Conservation (phyloP, 2,888 invertebrate species). For the Periphyllus acericola region DNA sequence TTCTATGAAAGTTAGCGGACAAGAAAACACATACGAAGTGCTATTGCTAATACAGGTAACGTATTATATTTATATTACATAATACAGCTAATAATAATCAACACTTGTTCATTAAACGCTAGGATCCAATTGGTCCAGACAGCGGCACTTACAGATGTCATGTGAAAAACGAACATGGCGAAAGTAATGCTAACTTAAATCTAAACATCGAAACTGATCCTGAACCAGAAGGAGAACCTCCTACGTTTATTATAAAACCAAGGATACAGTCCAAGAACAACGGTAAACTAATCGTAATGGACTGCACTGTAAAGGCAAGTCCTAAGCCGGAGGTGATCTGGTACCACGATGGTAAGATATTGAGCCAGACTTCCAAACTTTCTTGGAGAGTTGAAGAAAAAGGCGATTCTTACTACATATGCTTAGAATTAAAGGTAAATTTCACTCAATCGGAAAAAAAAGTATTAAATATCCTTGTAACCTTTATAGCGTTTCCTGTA, state of each 20-base stretch:
- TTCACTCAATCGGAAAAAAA: too few species aligned
- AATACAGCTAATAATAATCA: neutral
- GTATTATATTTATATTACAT: neutral
- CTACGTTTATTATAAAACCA: conserved; percentile 92
- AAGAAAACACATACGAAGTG: conserved; percentile 88
- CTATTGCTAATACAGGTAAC: conserved; percentile 81
- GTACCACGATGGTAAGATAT: conserved; percentile 82
- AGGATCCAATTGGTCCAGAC: conserved; percentile 84
- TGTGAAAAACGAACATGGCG: conserved; percentile 94
- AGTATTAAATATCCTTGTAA: neutral
- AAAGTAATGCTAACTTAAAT: conserved; percentile 95
- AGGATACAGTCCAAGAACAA: conserved; percentile 84
- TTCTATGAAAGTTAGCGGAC: conserved; percentile 79
- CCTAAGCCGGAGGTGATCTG: conserved; percentile 85
- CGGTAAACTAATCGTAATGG: conserved; percentile 87
- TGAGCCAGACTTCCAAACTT: conserved; percentile 84
- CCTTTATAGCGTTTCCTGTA: neutral
- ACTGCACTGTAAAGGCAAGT: conserved; percentile 84
- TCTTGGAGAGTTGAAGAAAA: conserved; percentile 78
- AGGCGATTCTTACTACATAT: conserved; percentile 84
- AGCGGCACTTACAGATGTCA: conserved; percentile 93
- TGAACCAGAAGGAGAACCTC: conserved; percentile 92
- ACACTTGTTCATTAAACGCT: conserved; percentile 63
- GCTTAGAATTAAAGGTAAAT: conserved; percentile 78
- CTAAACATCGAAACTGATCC: conserved; percentile 96